Evolutionary conservation across 1,140 invertebrate genomes (phyloP).

Genomic region (Nephotettix cincticeps): DNA sequence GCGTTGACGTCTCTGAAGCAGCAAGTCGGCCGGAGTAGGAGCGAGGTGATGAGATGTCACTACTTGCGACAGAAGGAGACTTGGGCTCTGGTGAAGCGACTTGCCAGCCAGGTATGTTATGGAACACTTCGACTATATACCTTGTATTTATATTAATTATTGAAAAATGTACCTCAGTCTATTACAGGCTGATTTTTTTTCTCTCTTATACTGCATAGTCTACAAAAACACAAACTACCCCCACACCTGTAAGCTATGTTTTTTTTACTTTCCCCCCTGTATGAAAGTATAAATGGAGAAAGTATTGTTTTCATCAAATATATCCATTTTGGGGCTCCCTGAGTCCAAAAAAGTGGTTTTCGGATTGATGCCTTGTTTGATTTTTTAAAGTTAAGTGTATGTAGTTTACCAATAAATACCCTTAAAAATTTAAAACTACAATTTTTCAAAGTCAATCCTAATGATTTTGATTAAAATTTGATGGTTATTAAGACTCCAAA

Average conservation of each 20-base stretch:
- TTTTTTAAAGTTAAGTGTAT: no score
- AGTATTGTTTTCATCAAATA: no score
- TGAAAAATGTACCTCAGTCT: background rate
- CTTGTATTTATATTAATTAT: background rate
- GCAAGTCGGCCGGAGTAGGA: background rate
- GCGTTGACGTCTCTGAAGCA: background rate
- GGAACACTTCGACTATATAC: background rate
- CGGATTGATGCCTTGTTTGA: background rate
- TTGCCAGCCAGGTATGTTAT: background rate
- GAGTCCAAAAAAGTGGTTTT: background rate
- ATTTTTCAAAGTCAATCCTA: no score
- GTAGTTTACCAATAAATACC: no score
- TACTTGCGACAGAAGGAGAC: constrained; percentile 1
- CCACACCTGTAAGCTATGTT: background rate
- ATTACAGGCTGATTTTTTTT: background rate
- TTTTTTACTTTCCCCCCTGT: background rate
- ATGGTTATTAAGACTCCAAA: no score
- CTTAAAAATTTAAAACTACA: no score
- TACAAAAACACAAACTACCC: background rate
- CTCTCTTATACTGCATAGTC: background rate
- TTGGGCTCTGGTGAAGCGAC: background rate
- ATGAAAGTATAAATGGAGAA: no score
- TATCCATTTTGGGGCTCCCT: no score
- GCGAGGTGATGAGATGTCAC: background rate
- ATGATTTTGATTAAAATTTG: no score